A percentile compares a stretch with the other conserved stretches of the same genome.
Evolutionary conservation across 2,888 invertebrate genomes (phyloP).

Genomic region (Mythimna vitellina): DNA sequence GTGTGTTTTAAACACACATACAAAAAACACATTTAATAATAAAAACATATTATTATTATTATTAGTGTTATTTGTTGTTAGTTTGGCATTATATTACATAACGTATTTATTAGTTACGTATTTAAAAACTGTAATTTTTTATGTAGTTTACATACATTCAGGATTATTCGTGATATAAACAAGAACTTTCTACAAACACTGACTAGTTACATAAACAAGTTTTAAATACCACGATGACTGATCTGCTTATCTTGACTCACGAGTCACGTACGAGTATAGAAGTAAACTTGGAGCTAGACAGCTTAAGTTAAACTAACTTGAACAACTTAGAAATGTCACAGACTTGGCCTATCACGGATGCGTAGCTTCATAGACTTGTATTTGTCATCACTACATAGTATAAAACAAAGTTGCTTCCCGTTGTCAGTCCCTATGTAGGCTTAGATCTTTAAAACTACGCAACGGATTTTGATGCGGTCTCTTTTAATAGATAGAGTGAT

Average conservation of each 20-base stretch:
- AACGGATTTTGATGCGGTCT: too few species aligned
- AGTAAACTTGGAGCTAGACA: background rate
- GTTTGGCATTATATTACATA: slow-evolving; percentile 3
- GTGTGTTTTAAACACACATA: too few species aligned
- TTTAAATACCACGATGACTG: slow-evolving; percentile 27
- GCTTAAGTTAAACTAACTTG: slow-evolving; percentile 8
- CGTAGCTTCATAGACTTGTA: too few species aligned
- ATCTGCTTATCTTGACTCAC: slow-evolving; percentile 26
- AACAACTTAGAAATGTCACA: background rate
- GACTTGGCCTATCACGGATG: background rate
- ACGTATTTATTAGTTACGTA: background rate
- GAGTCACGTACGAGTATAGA: slow-evolving; percentile 6
- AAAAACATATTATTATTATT: too few species aligned
- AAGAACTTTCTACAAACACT: slow-evolving; percentile 28
- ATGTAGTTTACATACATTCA: background rate
- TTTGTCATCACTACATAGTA: too few species aligned
- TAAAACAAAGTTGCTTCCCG: too few species aligned
- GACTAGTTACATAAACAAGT: slow-evolving; percentile 30
- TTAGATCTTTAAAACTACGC: too few species aligned
- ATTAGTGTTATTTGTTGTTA: too few species aligned
- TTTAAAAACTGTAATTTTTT: background rate
- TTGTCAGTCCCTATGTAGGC: too few species aligned
- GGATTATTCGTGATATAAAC: background rate
- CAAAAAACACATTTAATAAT: too few species aligned
- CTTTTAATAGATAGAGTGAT: too few species aligned